Conservation (phyloP, 1,140 invertebrate genomes). For the Pantala flavescens region DNA sequence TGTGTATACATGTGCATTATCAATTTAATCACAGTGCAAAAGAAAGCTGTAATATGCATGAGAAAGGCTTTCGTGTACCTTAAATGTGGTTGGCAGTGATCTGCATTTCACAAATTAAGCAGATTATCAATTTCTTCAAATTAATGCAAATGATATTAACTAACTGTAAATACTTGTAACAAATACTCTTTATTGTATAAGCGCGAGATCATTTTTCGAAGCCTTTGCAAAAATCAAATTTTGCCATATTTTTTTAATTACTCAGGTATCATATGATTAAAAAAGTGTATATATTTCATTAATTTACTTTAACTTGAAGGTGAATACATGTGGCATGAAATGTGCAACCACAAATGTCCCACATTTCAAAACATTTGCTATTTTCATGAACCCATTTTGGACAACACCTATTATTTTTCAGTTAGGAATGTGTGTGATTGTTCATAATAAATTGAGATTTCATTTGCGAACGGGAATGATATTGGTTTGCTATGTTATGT, state of each 20-base stretch:
- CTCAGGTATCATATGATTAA: slow-evolving; percentile 10
- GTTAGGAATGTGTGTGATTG: background rate
- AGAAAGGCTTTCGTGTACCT: background rate
- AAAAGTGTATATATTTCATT: slow-evolving; percentile 11
- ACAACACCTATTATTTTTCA: background rate
- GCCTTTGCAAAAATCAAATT: slow-evolving; percentile 6
- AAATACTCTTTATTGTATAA: slow-evolving; percentile 1
- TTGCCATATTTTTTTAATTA: slow-evolving; percentile 11
- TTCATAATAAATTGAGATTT: background rate
- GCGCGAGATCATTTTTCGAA: slow-evolving; percentile 9
- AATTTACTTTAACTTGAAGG: slow-evolving; percentile 7
- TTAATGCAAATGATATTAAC: background rate
- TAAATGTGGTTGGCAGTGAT: background rate
- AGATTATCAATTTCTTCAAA: background rate
- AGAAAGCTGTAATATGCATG: slow-evolving; percentile 2
- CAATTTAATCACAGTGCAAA: slow-evolving; percentile 5
- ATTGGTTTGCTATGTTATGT: background rate
- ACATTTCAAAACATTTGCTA: background rate
- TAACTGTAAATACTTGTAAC: slow-evolving; percentile 8
- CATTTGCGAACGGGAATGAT: background rate
- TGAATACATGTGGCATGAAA: slow-evolving; percentile 6
- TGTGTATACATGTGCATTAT: background rate
- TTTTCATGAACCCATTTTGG: slow-evolving; percentile 6
- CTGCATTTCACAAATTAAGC: slow-evolving; percentile 6
- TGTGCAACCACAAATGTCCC: background rate